Evolutionary conservation across 2,888 invertebrate genomes (phyloP).

Genomic region (Sphinx pinastri): DNA sequence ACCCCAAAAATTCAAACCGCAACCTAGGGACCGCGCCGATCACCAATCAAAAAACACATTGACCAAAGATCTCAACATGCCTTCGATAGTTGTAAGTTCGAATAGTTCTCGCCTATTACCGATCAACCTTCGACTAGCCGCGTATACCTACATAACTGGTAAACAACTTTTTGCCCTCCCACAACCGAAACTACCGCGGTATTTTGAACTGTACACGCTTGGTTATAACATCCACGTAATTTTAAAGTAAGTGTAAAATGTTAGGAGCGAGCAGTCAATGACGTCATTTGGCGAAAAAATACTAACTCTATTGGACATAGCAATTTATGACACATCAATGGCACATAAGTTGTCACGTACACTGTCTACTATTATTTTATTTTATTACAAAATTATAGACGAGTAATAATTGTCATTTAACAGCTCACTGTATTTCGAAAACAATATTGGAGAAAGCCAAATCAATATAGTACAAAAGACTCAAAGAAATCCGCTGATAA

Average conservation of each 20-base stretch:
- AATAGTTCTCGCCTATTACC: conserved; percentile 17
- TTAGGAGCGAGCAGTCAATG: not conserved
- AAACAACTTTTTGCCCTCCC: conserved; percentile 57
- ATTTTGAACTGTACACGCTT: conserved; percentile 18
- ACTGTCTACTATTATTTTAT: not conserved
- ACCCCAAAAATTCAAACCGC: not conserved
- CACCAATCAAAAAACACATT: not conserved
- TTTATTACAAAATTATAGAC: not conserved
- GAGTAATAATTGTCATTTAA: too few species aligned
- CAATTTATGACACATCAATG: conserved; percentile 11
- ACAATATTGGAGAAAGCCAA: too few species aligned
- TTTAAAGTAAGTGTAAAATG: not conserved
- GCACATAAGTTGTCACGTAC: not conserved
- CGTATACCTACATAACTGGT: conserved; percentile 40
- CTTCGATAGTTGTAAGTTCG: not conserved
- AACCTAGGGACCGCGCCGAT: not conserved
- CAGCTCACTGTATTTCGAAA: too few species aligned
- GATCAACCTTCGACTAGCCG: conserved; percentile 27
- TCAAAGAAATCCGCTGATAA: too few species aligned
- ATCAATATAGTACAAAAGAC: too few species aligned
- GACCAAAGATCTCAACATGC: not conserved
- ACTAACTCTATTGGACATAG: conserved; percentile 9
- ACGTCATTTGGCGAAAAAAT: conserved; percentile 20
- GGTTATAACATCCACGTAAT: conserved; percentile 17
- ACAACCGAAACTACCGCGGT: conserved; percentile 10